phyloP scores from a whole-genome alignment of 2,888 invertebrate species.

The Scrobipalpa atriplicella region DNA sequence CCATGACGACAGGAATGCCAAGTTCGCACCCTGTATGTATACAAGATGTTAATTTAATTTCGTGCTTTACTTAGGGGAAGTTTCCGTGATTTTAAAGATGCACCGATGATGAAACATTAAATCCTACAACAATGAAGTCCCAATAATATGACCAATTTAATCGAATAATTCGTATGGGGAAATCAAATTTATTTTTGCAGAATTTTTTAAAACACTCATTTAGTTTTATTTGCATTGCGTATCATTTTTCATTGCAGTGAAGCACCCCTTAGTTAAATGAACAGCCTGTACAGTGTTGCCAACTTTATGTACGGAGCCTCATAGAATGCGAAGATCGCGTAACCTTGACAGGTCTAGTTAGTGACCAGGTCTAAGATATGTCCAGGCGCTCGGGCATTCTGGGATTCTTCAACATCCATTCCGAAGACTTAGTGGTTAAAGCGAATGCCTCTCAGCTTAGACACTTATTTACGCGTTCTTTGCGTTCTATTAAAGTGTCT shows the following conservation, averaged over 20 bases:
- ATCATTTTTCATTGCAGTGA: no score
- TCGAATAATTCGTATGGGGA: no score
- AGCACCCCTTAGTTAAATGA: no score
- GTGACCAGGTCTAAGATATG: neutral
- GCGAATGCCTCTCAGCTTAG: neutral
- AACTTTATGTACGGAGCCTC: neutral
- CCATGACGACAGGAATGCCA: slow-evolving; percentile 30
- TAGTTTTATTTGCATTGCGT: no score
- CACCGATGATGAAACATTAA: no score
- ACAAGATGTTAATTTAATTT: no score
- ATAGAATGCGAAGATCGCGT: slow-evolving; percentile 7
- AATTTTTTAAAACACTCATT: no score
- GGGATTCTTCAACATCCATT: slow-evolving; percentile 1
- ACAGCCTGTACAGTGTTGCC: slow-evolving; percentile 16
- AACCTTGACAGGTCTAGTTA: slow-evolving; percentile 13
- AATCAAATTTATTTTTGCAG: no score
- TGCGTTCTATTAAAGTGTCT: neutral
- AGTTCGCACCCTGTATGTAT: slow-evolving; percentile 21
- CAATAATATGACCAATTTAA: no score
- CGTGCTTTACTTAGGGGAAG: no score
- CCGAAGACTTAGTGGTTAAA: neutral
- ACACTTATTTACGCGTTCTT: neutral
- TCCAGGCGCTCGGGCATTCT: neutral
- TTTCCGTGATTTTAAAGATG: no score
- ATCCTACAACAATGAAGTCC: no score